These are phyloP conservation scores for Barypeithes pellucidus DNA, from an alignment of 2,888 invertebrate species.

Conservation along the genomic window DNA sequence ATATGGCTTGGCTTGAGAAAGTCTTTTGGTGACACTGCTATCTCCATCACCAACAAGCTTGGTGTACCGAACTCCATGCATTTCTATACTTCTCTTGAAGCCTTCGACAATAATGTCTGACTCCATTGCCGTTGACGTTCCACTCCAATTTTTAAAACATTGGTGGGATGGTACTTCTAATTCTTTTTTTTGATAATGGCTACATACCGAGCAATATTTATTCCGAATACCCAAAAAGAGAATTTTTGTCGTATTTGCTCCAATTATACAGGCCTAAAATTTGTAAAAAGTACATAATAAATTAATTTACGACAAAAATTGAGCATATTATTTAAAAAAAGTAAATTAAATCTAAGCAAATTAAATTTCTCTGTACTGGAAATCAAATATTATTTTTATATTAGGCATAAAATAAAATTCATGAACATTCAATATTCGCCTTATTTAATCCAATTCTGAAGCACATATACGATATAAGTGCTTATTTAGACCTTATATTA, in stretches of 20 bases:
- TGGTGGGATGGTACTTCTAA: neutral
- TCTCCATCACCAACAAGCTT: neutral
- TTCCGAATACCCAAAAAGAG: slow-evolving; percentile 55
- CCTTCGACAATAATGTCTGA: slow-evolving; percentile 54
- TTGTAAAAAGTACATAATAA: too few species aligned
- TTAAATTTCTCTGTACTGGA: too few species aligned
- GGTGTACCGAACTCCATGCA: neutral
- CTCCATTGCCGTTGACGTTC: slow-evolving; percentile 53
- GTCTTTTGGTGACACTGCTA: neutral
- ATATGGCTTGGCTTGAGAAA: neutral
- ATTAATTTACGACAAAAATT: too few species aligned
- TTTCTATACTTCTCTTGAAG: slow-evolving; percentile 46
- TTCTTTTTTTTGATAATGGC: neutral
- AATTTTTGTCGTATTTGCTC: slow-evolving; percentile 47
- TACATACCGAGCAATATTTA: slow-evolving; percentile 55
- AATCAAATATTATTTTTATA: too few species aligned
- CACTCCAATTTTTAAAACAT: slow-evolving; percentile 56
- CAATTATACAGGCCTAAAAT: slow-evolving; percentile 43
- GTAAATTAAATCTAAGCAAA: too few species aligned
- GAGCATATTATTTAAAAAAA: too few species aligned
- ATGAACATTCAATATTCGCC: too few species aligned
- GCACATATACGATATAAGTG: too few species aligned
- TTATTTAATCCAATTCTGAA: too few species aligned
- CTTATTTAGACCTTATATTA: too few species aligned
- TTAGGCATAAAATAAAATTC: too few species aligned